Evolutionary conservation across 2,113 vertebrate species (phyloP).

Genomic region (Paralichthys olivaceus): DNA sequence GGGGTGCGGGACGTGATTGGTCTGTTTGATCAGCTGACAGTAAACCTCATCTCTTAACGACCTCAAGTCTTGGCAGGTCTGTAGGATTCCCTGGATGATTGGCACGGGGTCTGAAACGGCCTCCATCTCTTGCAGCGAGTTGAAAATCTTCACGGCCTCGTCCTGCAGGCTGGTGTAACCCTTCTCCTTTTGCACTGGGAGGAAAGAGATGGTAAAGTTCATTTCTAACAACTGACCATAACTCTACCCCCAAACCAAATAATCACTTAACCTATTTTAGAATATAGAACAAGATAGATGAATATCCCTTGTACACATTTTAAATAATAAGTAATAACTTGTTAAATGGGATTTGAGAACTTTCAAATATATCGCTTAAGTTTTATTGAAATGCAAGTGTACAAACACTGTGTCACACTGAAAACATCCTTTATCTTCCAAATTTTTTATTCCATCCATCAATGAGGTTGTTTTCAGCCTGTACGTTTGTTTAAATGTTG

Average conservation of each 20-base stretch:
- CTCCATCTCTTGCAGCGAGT: slow-evolving; percentile 94
- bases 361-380: too few species aligned
- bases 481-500: too few species aligned
- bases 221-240: neutral
- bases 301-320: too few species aligned
- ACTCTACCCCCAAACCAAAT: neutral
- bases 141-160: slow-evolving; percentile 94
- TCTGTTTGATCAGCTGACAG: slow-evolving; percentile 95
- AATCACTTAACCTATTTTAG: too few species aligned
- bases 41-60: slow-evolving; percentile 91
- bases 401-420: too few species aligned
- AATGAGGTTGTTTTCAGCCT: too few species aligned
- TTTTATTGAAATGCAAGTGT: too few species aligned
- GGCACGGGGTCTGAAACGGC: slow-evolving; percentile 90
- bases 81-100: slow-evolving; percentile 93
- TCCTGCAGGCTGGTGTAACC: slow-evolving; percentile 93
- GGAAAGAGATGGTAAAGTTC: neutral
- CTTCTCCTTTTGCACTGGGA: slow-evolving; percentile 90
- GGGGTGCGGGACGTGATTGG: slow-evolving; percentile 91
- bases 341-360: neutral
- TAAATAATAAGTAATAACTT: neutral
- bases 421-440: too few species aligned
- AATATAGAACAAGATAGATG: too few species aligned
- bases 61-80: slow-evolving; percentile 93
- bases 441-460: too few species aligned